These are phyloP conservation scores for Taurulus bubalis DNA, from an alignment of 2,113 vertebrate species.

Conservation along the genomic window DNA sequence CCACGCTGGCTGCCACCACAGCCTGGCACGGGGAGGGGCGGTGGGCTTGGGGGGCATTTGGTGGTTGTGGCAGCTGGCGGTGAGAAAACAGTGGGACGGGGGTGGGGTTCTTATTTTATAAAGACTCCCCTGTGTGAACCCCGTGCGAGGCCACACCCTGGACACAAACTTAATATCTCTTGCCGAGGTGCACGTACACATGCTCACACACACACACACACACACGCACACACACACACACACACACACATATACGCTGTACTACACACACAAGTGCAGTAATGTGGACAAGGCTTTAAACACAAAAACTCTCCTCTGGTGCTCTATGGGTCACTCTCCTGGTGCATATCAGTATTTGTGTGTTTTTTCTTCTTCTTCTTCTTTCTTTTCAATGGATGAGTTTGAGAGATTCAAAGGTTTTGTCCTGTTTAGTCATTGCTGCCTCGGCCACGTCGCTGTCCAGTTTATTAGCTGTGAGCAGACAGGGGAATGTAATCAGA, in stretches of 20 bases:
- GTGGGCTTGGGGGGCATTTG: constrained; percentile 53
- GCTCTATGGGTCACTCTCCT: constrained; percentile 3
- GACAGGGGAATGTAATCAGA: constrained; percentile 54
- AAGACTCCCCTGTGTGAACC: constrained; percentile 73
- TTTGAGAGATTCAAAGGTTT: constrained; percentile 10
- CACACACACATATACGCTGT: constrained; percentile 13
- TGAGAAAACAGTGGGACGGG: constrained; percentile 26
- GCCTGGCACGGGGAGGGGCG: constrained; percentile 61
- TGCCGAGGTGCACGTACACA: constrained; percentile 23
- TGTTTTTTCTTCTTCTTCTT: neutral
- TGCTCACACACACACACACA: neutral
- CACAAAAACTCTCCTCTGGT: neutral
- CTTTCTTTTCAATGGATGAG: neutral
- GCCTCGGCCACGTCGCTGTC: constrained; percentile 29
- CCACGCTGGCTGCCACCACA: constrained; percentile 76
- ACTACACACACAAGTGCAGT: constrained; percentile 11
- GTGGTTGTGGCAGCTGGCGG: constrained; percentile 79
- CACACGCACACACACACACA: neutral
- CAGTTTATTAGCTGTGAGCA: constrained; percentile 45
- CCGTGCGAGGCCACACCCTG: constrained; percentile 64
- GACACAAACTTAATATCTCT: constrained; percentile 28
- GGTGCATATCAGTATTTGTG: neutral
- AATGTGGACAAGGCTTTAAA: neutral
- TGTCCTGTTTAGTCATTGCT: constrained; percentile 24
- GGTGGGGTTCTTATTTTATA: constrained; percentile 58